These are phyloP conservation scores for Hexactinellida sp. DNA, from an alignment of 37 sponge, comb jelly and placozoan genomes.

Conservation along the genomic window DNA sequence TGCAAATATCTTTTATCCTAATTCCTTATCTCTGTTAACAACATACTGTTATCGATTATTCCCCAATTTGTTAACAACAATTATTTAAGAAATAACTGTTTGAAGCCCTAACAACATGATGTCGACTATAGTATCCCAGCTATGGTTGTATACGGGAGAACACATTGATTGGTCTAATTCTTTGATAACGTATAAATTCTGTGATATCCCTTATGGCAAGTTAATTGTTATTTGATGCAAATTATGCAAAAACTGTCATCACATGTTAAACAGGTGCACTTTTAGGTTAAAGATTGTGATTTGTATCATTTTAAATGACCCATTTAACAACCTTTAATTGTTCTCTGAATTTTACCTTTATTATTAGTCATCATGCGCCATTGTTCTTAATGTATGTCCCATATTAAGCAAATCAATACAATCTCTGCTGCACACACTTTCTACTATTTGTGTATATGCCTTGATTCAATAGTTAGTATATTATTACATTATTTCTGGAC, in stretches of 20 bases:
- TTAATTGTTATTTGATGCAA: background rate
- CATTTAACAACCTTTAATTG: background rate
- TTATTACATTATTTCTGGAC: background rate
- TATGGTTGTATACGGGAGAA: no score
- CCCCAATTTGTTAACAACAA: background rate
- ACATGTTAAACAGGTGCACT: background rate
- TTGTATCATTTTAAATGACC: background rate
- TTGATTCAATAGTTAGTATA: background rate
- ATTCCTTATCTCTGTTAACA: background rate
- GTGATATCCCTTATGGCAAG: background rate
- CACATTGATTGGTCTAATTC: background rate
- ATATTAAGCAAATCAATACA: background rate
- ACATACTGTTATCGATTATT: background rate
- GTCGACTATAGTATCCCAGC: background rate
- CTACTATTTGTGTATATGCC: background rate
- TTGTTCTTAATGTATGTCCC: background rate
- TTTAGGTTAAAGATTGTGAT: background rate
- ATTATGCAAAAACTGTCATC: background rate
- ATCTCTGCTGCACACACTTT: no score
- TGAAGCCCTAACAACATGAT: background rate
- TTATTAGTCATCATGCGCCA: background rate
- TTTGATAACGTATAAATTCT: background rate
- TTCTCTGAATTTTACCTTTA: background rate
- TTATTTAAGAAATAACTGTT: background rate
- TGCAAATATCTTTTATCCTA: no score